These are phyloP conservation scores for Dufourea novaeangliae DNA, from an alignment of 1,140 invertebrate genomes.

Conservation along the genomic window DNA sequence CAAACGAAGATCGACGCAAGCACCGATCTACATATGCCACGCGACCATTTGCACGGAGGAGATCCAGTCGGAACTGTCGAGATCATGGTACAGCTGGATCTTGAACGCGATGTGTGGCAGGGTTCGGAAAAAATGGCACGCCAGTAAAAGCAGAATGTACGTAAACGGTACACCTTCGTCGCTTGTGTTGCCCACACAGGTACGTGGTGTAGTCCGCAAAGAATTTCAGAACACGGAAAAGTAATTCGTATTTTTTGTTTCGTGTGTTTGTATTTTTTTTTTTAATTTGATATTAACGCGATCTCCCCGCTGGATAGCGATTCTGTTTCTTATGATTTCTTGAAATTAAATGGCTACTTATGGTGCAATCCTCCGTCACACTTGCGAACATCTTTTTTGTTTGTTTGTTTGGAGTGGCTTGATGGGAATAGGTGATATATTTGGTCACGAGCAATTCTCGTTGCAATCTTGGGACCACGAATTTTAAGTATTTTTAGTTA, in stretches of 20 bases:
- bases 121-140: slow-evolving; percentile 49
- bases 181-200: slow-evolving; percentile 6
- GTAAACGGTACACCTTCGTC: slow-evolving; percentile 36
- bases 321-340: no score
- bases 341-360: no score
- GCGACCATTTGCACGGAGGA: slow-evolving; percentile 24
- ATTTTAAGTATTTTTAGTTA: no score
- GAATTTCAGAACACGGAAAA: background rate
- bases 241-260: background rate
- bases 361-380: no score
- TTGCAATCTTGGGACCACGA: no score
- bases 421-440: no score
- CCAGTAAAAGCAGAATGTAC: slow-evolving; percentile 50
- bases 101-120: slow-evolving; percentile 53
- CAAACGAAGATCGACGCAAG: slow-evolving; percentile 58
- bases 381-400: no score
- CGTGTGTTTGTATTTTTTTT: background rate
- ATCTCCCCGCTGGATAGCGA: no score
- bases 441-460: no score
- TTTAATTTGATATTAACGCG: no score
- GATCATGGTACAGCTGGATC: slow-evolving; percentile 54
- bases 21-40: slow-evolving; percentile 57
- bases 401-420: no score
- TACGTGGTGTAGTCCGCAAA: background rate
- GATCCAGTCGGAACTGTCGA: slow-evolving; percentile 6